A percentile compares a stretch with the other conserved stretches of the same genome.
These are phyloP conservation scores for Cynopterus sphinx DNA, from an alignment of 2,797 vertebrate species.

Conservation along the genomic window DNA sequence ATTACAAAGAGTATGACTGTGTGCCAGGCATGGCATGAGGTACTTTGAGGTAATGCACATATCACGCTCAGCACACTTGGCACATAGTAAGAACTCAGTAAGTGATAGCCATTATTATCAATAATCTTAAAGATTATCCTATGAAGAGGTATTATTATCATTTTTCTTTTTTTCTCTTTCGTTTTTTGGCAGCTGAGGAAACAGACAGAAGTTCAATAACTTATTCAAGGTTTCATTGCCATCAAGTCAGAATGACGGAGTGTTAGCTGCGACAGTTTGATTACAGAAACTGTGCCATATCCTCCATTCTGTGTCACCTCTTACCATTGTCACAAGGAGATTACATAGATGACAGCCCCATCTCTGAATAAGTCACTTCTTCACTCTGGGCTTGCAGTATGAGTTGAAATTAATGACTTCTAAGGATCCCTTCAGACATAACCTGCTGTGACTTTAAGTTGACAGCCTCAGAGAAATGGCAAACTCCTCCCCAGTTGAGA, in stretches of 20 bases:
- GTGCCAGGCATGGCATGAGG: background rate
- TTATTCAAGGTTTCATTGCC: background rate
- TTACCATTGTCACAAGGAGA: background rate
- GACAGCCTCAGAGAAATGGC: background rate
- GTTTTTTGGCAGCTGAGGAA: background rate
- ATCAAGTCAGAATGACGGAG: background rate
- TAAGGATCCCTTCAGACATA: background rate
- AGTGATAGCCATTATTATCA: background rate
- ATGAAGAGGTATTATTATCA: background rate
- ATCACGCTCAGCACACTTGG: background rate
- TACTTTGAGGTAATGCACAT: background rate
- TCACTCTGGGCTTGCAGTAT: background rate
- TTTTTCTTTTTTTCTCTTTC: background rate
- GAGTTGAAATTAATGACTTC: background rate
- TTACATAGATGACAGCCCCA: background rate
- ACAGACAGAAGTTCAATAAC: background rate
- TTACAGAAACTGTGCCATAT: rapidly evolving
- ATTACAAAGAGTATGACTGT: rapidly evolving
- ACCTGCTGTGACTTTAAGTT: background rate
- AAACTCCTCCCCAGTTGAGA: background rate
- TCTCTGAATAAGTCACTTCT: background rate
- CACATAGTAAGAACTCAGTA: background rate
- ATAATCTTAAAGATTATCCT: background rate
- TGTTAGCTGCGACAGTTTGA: too few species aligned
- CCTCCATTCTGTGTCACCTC: background rate